Conservation (phyloP, 2,113 vertebrate genomes). For the Stercorarius parasiticus region DNA sequence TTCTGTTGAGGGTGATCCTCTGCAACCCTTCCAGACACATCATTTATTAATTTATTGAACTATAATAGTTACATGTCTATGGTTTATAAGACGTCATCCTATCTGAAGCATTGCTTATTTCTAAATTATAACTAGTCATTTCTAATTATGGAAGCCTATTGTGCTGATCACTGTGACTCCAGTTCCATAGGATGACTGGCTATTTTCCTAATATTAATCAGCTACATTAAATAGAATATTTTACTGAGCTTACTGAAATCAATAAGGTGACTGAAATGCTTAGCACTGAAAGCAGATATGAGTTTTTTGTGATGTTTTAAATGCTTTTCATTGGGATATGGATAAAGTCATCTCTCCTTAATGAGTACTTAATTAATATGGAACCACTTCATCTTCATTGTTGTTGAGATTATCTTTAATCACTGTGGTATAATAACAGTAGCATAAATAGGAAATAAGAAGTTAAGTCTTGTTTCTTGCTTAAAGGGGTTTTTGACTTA, state of each 20-base stretch:
- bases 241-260: not conserved
- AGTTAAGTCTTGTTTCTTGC: not conserved
- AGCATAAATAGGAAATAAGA: conserved; percentile 12
- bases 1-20: not conserved
- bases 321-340: not conserved
- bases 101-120: not conserved
- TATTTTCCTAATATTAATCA: not conserved
- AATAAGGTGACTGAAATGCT: not conserved
- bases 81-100: not conserved
- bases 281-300: not conserved
- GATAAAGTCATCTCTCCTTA: not conserved
- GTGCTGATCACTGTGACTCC: not conserved
- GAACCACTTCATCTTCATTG: not conserved
- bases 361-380: not conserved
- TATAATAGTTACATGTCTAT: not conserved
- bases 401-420: conserved; percentile 19
- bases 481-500: not conserved
- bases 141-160: not conserved
- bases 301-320: not conserved
- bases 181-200: not conserved
- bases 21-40: not conserved
- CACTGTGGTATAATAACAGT: not conserved
- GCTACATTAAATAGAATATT: not conserved
- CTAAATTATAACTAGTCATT: not conserved
- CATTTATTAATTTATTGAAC: not conserved